Percentiles rank a stretch among this genome's conserved stretches.
phyloP scores from a whole-genome alignment of 2,797 vertebrate species.

The Stomatorhinus walkeri region DNA sequence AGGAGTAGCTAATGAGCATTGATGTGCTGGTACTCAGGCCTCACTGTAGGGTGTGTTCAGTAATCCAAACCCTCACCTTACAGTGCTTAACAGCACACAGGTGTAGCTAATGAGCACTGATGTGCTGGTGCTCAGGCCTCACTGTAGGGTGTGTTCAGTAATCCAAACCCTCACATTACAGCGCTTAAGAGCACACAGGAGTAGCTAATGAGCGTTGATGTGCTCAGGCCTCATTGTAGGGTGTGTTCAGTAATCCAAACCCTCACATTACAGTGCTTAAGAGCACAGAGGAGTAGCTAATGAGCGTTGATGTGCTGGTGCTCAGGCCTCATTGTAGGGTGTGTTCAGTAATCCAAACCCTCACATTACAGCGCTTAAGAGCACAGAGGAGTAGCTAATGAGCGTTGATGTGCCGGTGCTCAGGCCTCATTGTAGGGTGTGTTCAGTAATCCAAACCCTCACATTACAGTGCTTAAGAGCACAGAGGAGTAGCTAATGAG shows the following conservation, averaged over 20 bases:
- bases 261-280: too few species aligned
- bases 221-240: too few species aligned
- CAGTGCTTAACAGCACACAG: background rate
- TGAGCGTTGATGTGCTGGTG: too few species aligned
- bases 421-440: conserved; percentile 30
- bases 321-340: conserved; percentile 30
- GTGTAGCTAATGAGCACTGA: too few species aligned
- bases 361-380: background rate
- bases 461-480: background rate
- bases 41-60: conserved; percentile 31
- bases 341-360: background rate
- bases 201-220: too few species aligned
- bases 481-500: background rate
- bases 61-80: background rate
- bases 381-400: background rate
- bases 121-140: too few species aligned
- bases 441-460: background rate
- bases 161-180: too few species aligned
- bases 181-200: background rate
- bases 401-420: background rate
- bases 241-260: too few species aligned
- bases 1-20: background rate
- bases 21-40: background rate
- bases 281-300: too few species aligned
- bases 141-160: too few species aligned